Conservation (phyloP, 1,140 invertebrate species). For the Plectus sambesii region DNA sequence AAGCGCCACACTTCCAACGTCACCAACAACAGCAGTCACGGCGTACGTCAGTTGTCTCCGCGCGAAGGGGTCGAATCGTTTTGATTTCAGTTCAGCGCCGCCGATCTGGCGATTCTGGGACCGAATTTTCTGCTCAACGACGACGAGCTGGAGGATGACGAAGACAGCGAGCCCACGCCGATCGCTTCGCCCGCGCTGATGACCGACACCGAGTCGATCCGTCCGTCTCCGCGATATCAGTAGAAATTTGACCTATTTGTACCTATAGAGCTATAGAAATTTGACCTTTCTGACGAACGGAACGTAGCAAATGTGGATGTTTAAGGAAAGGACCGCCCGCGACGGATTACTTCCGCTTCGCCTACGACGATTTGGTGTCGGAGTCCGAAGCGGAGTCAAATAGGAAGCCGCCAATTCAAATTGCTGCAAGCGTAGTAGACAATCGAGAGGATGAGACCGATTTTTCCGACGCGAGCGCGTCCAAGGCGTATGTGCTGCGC, state of each 20-base stretch:
- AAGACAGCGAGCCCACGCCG: no score
- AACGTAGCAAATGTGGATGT: constrained; percentile 8
- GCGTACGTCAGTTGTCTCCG: no score
- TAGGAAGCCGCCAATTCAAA: neutral
- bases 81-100: no score
- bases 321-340: constrained; percentile 15
- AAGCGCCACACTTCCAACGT: no score
- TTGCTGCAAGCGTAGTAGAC: constrained; percentile 8
- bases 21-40: no score
- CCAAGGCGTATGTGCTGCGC: no score
- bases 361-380: constrained; percentile 22
- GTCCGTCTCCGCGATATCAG: constrained; percentile 2
- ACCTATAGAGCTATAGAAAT: neutral
- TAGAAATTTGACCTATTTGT: constrained; percentile 17
- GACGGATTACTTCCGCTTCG: constrained; percentile 28
- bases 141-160: no score
- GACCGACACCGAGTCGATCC: neutral
- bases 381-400: constrained; percentile 5
- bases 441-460: no score
- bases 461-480: constrained; percentile 5
- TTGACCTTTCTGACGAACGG: constrained; percentile 4
- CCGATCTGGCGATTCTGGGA: no score
- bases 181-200: no score
- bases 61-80: no score
- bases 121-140: no score